Base-by-base conservation (phyloP, 1,140 invertebrate genomes). In the Papilio glaucus region DNA sequence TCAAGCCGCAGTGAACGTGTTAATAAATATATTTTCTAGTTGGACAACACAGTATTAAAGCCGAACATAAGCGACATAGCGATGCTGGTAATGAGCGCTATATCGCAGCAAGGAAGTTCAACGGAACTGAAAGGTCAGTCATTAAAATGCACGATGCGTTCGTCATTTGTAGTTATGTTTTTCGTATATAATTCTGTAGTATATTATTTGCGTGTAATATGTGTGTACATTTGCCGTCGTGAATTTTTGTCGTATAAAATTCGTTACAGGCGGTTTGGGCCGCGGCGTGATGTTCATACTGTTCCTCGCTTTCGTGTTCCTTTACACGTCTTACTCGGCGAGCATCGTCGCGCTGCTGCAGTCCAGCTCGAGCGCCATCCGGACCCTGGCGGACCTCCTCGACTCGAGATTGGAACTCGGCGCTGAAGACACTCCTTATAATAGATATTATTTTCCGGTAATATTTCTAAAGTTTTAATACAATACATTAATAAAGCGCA, bases 271-370 rank as follows among this genome's bases (percentile, higher is more conserved):
- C 69, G 77, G 79, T 57, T 74, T 90, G 24, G 93, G 93, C 12
- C 86, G 94, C 13, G 84, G 94, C n/a, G 91, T 94, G 49, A 93
- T 90, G 60, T 88, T 94, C 8, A 73, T 94, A 41, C 73, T 94
- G 13, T 94, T 94, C 71, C 78, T 93, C 41, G 82, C 90, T 4
- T 89, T 94, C 38, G 74, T 92, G 37, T 92, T 93, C 68, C 76
- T 95, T 0, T 95, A 95, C 72, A 94, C 94, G 0, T 94, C 95
- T 2, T 95, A 95, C 79, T 95, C 95, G 3, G 95, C 95, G 1
- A 95, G 95, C 77, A 96, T 96, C 33, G 95, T 95, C 0, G 94
- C 94, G 2, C 78, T 96, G 9, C 80, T 96, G 4, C 95, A 95
- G 77, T 95, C 95, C 0, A 94, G 94, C 8, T 95, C 95, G 0